phyloP scores from a whole-genome alignment of 2,797 vertebrate species.

The Sebastes cheni region DNA sequence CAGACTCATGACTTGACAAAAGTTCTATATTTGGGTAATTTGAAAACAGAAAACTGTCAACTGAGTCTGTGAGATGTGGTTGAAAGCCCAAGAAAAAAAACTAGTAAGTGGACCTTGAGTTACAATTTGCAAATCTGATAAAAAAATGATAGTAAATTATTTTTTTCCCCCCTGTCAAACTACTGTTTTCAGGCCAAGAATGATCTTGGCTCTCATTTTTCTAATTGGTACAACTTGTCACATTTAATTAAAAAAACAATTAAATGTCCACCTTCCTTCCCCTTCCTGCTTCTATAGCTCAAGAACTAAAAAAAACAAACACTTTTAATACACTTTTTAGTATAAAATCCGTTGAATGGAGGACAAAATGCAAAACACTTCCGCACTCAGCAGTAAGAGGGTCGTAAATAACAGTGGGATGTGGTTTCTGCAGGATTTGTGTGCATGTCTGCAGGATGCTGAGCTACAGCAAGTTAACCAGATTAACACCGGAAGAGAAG shows the following conservation, averaged over 20 bases:
- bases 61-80: neutral
- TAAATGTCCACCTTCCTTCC: neutral
- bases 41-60: neutral
- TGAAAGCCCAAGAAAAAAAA: neutral
- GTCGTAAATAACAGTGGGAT: too few species aligned
- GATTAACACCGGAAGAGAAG: neutral
- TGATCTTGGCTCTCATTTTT: neutral
- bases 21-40: neutral
- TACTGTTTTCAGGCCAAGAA: too few species aligned
- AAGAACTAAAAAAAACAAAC: neutral
- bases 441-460: neutral
- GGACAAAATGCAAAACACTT: rapidly evolving
- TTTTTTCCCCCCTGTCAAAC: neutral
- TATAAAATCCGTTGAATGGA: neutral
- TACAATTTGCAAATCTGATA: neutral
- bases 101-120: neutral
- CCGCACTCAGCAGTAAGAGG: neutral
- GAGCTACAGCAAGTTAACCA: neutral
- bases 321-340: neutral
- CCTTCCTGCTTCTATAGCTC: neutral
- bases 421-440: neutral
- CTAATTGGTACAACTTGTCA: neutral
- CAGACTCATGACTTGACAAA: rapidly evolving
- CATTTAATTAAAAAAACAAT: neutral
- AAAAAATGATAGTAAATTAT: neutral